phyloP scores from a whole-genome alignment of 1,140 invertebrate genomes.

The Chironomus striatipennis region DNA sequence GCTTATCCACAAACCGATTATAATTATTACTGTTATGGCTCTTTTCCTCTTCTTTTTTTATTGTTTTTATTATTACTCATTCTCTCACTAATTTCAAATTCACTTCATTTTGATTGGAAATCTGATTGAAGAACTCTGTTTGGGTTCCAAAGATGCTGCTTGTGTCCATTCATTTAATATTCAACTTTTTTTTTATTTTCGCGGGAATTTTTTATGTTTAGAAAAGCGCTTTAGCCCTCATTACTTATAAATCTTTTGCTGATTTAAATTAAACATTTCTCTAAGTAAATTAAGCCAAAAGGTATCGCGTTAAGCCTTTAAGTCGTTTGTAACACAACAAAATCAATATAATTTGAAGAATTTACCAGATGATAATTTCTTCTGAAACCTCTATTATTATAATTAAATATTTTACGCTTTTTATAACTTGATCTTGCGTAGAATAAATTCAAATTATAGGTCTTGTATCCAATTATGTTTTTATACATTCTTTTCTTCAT shows the following conservation, averaged over 20 bases:
- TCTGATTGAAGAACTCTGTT: too few relatives aligned
- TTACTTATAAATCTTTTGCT: too few relatives aligned
- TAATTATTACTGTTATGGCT: slow-evolving; percentile 13
- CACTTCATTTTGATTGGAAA: slow-evolving; percentile 10
- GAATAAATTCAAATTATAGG: slow-evolving; percentile 21
- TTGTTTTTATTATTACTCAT: too few relatives aligned
- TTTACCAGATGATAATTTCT: slow-evolving; percentile 3
- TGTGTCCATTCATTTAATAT: too few relatives aligned
- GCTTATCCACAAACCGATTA: background rate
- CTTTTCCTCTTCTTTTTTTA: background rate
- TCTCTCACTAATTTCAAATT: background rate
- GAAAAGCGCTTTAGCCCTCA: too few relatives aligned
- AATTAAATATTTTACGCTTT: slow-evolving; percentile 23
- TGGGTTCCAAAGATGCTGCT: too few relatives aligned
- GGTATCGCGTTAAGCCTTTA: background rate
- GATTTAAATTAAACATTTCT: too few relatives aligned
- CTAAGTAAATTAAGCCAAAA: too few relatives aligned
- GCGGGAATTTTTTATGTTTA: too few relatives aligned
- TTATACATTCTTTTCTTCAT: background rate
- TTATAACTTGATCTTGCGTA: slow-evolving; percentile 22
- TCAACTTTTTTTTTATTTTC: slow-evolving; percentile 18
- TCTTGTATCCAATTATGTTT: slow-evolving; percentile 8
- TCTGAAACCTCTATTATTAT: slow-evolving; percentile 15
- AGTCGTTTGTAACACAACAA: background rate
- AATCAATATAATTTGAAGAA: background rate